These are phyloP conservation scores for Nephrotoma flavescens DNA, from an alignment of 2,888 invertebrate species.

Conservation along the genomic window DNA sequence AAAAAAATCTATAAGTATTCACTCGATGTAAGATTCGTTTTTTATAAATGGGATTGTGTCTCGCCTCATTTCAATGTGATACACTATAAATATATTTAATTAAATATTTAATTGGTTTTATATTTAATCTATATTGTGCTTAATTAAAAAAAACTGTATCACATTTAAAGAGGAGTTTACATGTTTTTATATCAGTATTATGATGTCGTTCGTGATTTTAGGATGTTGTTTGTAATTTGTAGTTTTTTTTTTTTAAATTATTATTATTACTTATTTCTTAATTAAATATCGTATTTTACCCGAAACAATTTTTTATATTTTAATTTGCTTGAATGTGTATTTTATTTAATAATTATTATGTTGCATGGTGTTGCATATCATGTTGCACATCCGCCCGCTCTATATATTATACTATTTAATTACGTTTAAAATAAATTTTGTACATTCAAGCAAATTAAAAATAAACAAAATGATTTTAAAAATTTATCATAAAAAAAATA, in stretches of 20 bases:
- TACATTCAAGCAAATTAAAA: not conserved
- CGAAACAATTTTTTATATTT: not conserved
- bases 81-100: not conserved
- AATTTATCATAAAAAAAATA: not conserved
- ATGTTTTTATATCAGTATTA: slow-evolving; percentile 9
- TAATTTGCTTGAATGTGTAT: not conserved
- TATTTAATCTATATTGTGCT: not conserved
- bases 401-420: not conserved
- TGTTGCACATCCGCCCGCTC: not conserved
- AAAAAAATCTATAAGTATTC: not conserved
- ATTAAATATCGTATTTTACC: not conserved
- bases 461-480: not conserved
- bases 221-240: slow-evolving; percentile 10
- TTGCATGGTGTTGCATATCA: not conserved
- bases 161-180: slow-evolving; percentile 13
- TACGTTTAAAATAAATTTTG: not conserved
- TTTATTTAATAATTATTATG: not conserved
- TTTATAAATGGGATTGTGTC: not conserved
- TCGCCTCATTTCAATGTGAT: not conserved
- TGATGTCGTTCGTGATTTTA: slow-evolving; percentile 14
- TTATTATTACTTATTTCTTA: not conserved
- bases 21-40: not conserved
- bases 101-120: not conserved
- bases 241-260: not conserved
- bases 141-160: slow-evolving; percentile 11